Evolutionary conservation across 2,113 vertebrate species (phyloP), one percentile per base, ranked within the genome.

Genomic region (Himantopus leucocephalus): DNA sequence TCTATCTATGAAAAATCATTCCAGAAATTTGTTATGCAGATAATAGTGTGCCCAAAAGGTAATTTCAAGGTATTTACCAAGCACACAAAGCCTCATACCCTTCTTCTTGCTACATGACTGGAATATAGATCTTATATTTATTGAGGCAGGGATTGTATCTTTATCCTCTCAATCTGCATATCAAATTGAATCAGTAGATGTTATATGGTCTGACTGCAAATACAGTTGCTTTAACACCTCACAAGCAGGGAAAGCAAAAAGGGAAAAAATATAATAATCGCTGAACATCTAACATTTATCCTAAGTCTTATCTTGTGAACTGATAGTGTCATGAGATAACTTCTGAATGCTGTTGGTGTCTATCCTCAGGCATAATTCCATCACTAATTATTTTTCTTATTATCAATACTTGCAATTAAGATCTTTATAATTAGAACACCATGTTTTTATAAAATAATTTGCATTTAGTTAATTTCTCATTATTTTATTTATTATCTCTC

Each of bases 371-470:
- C 95, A 90, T 88, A 94, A 92, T 91, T 91, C 71, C 43, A 76
- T n/a, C 0, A 1, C 93, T 96, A 97, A 97, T 97, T 96, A 95
- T 96, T 94, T 97, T 96, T 91, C 90, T 95, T 95, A 96, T 91
- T 96, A 94, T 48, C 56, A 85, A 94, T 76, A 93, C 16, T 81
- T 75, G 91, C 95, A 96, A 96, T 96, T 96, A 97, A 96, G 82
- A 39, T 72, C 12, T 89, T 79, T 85, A 71, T 96, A 96, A 96
- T 97, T 96, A 96, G 89, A 92, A 71, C 30, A 64, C 52, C 34
- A 68, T 64, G 70, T 64, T 96, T 96, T 89, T 88, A 50, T 55
- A 82, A 90, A 91, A 91, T 78, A 95, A 96, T 95, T 97, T 96
- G 77, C 93, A 94, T 95, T 92, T 85, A 87, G 53, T 96, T 96